Evolutionary conservation across 2,113 vertebrate genomes (phyloP).

Genomic region (Cathartes aura): DNA sequence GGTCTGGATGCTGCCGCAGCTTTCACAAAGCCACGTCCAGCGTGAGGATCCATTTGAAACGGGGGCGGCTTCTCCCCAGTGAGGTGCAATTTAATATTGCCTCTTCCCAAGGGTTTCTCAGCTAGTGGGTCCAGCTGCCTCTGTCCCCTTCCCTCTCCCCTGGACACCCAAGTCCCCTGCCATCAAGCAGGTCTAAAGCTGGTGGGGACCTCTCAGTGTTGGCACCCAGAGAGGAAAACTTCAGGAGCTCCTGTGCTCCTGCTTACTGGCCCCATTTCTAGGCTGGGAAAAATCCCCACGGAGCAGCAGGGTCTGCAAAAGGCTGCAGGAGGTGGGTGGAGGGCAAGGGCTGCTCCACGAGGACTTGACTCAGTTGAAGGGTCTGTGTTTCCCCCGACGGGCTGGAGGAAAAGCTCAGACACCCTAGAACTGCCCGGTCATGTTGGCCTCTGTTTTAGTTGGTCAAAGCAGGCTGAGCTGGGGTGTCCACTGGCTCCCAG

Average conservation of each 20-base stretch:
- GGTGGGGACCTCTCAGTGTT: not conserved
- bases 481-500: accelerated
- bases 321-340: not conserved
- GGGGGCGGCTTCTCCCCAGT: not conserved
- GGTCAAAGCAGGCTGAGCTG: not conserved
- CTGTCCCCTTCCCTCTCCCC: too few relatives aligned
- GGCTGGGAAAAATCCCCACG: accelerated
- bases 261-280: not conserved
- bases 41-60: accelerated
- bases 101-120: not conserved
- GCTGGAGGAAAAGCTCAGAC: not conserved
- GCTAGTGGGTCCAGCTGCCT: not conserved
- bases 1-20: accelerated
- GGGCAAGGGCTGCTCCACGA: not conserved
- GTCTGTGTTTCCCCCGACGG: not conserved
- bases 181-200: not conserved
- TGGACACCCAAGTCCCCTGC: not conserved
- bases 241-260: not conserved
- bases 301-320: not conserved
- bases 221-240: not conserved
- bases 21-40: not conserved
- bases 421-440: accelerated
- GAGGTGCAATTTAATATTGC: not conserved
- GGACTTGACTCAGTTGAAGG: too few relatives aligned
- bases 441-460: accelerated